Conservation (phyloP, 2,888 invertebrate genomes). For the Leucophenga maculata region DNA sequence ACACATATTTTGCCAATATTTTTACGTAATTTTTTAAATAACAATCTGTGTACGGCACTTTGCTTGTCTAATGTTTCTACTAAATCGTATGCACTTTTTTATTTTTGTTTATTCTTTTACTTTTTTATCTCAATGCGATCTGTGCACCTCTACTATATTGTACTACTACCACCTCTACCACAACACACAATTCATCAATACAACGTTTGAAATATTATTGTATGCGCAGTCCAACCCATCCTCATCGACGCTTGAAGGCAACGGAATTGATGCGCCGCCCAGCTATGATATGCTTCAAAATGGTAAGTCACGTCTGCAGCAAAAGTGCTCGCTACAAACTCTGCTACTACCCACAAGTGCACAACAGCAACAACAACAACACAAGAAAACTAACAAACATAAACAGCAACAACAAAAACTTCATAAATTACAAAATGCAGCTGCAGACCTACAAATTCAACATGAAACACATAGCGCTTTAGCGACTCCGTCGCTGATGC, state of each 20-base stretch:
- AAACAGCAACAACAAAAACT: conserved; percentile 53
- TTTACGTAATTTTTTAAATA: background rate
- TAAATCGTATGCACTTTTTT: conserved; percentile 43
- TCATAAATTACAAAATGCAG: conserved; percentile 52
- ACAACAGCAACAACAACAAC: conserved; percentile 65
- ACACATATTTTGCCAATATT: background rate
- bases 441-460: conserved; percentile 54
- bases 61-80: conserved; percentile 52
- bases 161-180: conserved; percentile 36
- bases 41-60: conserved; percentile 50
- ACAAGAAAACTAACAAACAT: conserved; percentile 64
- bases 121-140: conserved; percentile 54
- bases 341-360: conserved; percentile 64
- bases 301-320: conserved; percentile 72
- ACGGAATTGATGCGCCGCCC: conserved; percentile 65
- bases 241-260: conserved; percentile 68
- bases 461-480: conserved; percentile 54
- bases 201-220: conserved; percentile 13
- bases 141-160: conserved; percentile 47
- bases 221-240: conserved; percentile 68
- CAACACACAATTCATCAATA: conserved; percentile 29
- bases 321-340: conserved; percentile 68
- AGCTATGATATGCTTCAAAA: conserved; percentile 73
- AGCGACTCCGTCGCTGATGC: conserved; percentile 56
- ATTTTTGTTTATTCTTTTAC: conserved; percentile 50